Conservation (phyloP, 2,888 invertebrate species). For the Polyommatus icarus region DNA sequence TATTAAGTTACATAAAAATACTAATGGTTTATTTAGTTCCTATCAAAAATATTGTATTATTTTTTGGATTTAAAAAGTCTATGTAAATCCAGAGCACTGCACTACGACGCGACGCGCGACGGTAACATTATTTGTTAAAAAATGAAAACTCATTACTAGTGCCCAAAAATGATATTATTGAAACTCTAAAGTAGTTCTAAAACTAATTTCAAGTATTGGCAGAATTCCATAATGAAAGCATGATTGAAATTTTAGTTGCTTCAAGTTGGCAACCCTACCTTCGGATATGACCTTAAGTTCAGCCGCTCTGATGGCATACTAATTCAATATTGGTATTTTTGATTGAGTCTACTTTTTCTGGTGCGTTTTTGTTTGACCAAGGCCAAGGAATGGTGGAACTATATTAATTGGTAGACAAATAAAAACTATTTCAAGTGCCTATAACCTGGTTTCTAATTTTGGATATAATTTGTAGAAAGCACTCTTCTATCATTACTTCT, state of each 20-base stretch:
- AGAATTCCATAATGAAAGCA: background rate
- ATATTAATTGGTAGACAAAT: background rate
- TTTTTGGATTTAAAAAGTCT: too few relatives aligned
- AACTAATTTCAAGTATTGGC: background rate
- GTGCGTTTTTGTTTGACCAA: background rate
- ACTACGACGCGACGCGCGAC: too few relatives aligned
- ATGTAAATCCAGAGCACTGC: too few relatives aligned
- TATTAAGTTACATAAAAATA: too few relatives aligned
- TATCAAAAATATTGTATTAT: too few relatives aligned
- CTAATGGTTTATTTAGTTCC: too few relatives aligned
- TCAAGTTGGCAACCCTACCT: background rate
- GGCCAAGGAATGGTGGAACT: slow-evolving; percentile 6
- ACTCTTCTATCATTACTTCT: background rate
- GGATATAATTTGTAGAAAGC: background rate
- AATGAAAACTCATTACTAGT: too few relatives aligned
- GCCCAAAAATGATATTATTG: too few relatives aligned
- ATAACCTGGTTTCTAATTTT: background rate
- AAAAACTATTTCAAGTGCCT: background rate
- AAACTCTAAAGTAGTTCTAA: too few relatives aligned
- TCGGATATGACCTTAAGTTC: slow-evolving; percentile 17
- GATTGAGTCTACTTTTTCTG: slow-evolving; percentile 20
- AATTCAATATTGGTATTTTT: slow-evolving; percentile 28
- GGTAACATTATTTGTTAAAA: too few relatives aligned
- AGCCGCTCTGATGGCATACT: slow-evolving; percentile 22
- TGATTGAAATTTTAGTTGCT: background rate